Base-by-base conservation (phyloP, 2,113 vertebrate genomes). In the Parus major region DNA sequence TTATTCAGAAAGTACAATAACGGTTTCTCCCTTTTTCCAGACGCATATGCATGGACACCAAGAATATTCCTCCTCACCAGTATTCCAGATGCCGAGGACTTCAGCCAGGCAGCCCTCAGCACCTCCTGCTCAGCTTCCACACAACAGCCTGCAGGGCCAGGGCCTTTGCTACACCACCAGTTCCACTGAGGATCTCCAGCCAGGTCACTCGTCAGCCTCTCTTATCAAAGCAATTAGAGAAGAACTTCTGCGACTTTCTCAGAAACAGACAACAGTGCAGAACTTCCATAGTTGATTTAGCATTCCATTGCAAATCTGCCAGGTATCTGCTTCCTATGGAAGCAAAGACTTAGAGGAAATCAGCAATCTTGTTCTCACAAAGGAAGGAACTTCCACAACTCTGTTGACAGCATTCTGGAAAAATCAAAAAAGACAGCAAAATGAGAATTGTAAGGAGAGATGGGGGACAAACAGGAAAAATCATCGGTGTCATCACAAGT, bases 181-280 rank as follows among this genome's bases (percentile, higher is more conserved):
- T 94, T 98, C 98, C 69, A 98, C 98, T 23, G 98, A 99, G 92
- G 98, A 99, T 69, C 98, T 98, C 76, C 98, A 99, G 73, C 98
- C 99, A 6, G 96, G 98, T 73, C 99, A 99, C 96, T 99, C 99
- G 4, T 99, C 99, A 1, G 99, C 99, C 81, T 99, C 99, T 35
- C 99, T 99, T 97, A 99, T 99, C 98, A 99, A 99, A 98, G 99
- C 99, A 89, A 99, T 99, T 96, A 98, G 99, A 47, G 99, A 99
- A 98, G 99, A 99, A 98, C 99, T 99, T 59, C 97, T 99, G 60
- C 99, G 99, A 28, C 99, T 99, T 80, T 99, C 99, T 68, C 99
- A 99, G 98, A 99, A 99, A 97, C 99, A 99, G 98, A 98, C 98
- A 16, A 72, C 98, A 3, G 98, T 98, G 92, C 98, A 99, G 95